Evolutionary conservation across 2,797 vertebrate genomes (phyloP).

Genomic region (Esox masquinongy): DNA sequence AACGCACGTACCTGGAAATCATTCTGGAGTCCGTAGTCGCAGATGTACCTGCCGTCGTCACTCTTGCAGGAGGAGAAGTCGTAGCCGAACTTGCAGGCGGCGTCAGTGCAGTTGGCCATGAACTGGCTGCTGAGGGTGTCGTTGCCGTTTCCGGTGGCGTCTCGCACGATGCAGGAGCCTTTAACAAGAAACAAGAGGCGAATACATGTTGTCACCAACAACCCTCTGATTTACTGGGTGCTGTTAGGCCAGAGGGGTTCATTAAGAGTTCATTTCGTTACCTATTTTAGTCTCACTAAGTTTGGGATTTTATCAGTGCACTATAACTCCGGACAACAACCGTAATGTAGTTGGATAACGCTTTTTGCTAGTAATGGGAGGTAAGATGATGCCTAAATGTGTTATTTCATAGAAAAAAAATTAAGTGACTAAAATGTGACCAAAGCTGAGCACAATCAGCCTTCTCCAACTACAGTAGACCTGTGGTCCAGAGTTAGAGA

Average conservation of each 20-base stretch:
- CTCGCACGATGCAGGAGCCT: conserved; percentile 93
- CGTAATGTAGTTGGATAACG: too few species aligned
- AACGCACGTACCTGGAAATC: conserved; percentile 79
- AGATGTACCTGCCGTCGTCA: background rate
- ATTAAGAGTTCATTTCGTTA: too few species aligned
- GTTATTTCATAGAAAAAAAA: too few species aligned
- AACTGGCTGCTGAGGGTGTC: conserved; percentile 73
- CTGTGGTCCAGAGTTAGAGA: too few species aligned
- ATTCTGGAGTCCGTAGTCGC: conserved; percentile 86
- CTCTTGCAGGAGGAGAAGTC: conserved; percentile 85
- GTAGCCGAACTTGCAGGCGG: conserved; percentile 86
- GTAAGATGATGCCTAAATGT: too few species aligned
- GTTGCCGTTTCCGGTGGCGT: conserved; percentile 83
- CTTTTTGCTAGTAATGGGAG: too few species aligned
- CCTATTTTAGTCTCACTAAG: too few species aligned
- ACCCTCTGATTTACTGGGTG: background rate
- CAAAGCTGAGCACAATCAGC: too few species aligned
- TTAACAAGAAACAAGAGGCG: conserved; percentile 14
- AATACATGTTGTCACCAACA: background rate
- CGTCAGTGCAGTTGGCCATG: conserved; percentile 80
- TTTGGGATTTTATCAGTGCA: too few species aligned
- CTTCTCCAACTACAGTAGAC: too few species aligned
- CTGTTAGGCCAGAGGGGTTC: background rate
- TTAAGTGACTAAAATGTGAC: too few species aligned
- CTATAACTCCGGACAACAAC: too few species aligned